These are phyloP conservation scores for Drosophila heteroneura DNA, from an alignment of 2,888 invertebrate species.

Conservation along the genomic window DNA sequence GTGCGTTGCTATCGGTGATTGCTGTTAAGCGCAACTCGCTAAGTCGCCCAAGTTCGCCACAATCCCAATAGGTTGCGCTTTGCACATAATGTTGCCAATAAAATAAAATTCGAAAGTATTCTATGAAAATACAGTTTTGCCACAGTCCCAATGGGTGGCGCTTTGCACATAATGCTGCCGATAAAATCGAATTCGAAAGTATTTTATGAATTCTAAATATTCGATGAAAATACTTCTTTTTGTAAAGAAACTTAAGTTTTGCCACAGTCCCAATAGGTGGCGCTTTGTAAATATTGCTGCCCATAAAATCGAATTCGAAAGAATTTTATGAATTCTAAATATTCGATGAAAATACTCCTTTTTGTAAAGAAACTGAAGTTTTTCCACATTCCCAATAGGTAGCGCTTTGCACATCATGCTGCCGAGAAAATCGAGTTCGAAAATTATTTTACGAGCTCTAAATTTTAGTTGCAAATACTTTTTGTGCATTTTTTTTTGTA, in stretches of 20 bases:
- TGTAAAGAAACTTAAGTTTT: no score
- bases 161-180: rapidly evolving
- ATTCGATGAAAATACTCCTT: no score
- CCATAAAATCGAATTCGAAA: no score
- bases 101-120: no score
- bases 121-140: not conserved
- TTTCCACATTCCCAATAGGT: not conserved
- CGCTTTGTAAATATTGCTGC: not conserved
- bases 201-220: no score
- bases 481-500: not conserved
- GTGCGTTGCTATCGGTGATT: not conserved
- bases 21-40: constrained; percentile 1
- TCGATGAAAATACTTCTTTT: no score
- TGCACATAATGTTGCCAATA: no score
- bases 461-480: not conserved
- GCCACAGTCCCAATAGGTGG: constrained; percentile 1
- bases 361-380: no score
- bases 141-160: constrained; percentile 12
- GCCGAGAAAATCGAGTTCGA: not conserved
- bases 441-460: not conserved
- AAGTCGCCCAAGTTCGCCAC: not conserved
- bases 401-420: not conserved
- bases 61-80: constrained; percentile 10
- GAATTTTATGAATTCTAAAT: no score
- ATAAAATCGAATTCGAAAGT: not conserved